phyloP scores from a whole-genome alignment of 1,140 invertebrate genomes.

The Dinothrombium tinctorium region DNA sequence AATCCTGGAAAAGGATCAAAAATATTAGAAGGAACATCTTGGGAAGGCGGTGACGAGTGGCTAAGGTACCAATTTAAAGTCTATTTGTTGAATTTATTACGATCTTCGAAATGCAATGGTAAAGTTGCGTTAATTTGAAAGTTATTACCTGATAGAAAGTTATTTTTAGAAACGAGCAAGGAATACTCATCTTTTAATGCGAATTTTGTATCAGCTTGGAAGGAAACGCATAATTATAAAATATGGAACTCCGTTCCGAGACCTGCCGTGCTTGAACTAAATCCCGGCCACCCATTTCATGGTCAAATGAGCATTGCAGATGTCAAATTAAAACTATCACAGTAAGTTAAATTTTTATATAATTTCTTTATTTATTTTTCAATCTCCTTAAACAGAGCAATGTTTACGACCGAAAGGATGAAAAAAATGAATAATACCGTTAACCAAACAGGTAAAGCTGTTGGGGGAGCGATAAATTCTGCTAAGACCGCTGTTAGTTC shows the following conservation, averaged over 20 bases:
- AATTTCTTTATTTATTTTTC: no score
- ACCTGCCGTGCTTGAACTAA: conserved; percentile 33
- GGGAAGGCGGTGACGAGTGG: conserved; percentile 87
- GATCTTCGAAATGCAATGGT: conserved; percentile 53
- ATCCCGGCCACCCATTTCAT: conserved; percentile 26
- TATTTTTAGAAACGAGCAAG: conserved; percentile 33
- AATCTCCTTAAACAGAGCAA: no score
- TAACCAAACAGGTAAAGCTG: neutral
- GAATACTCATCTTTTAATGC: conserved; percentile 71
- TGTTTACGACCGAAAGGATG: neutral
- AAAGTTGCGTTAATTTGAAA: conserved; percentile 14
- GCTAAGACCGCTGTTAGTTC: conserved; percentile 3
- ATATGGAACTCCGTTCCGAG: conserved; percentile 43
- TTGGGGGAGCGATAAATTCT: neutral
- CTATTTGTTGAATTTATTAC: conserved; percentile 64
- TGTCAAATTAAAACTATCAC: conserved; percentile 1
- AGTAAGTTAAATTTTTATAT: no score
- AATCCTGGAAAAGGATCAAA: neutral
- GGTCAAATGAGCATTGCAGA: conserved; percentile 3
- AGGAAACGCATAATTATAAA: conserved; percentile 63
- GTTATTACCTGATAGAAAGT: no score
- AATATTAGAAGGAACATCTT: conserved; percentile 27
- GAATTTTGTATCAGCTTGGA: conserved; percentile 59
- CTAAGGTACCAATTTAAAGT: conserved; percentile 76
- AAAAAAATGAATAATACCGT: conserved; percentile 4